These are phyloP conservation scores for Cephalopterus ornatus DNA, from an alignment of 2,113 vertebrate species.

Conservation along the genomic window DNA sequence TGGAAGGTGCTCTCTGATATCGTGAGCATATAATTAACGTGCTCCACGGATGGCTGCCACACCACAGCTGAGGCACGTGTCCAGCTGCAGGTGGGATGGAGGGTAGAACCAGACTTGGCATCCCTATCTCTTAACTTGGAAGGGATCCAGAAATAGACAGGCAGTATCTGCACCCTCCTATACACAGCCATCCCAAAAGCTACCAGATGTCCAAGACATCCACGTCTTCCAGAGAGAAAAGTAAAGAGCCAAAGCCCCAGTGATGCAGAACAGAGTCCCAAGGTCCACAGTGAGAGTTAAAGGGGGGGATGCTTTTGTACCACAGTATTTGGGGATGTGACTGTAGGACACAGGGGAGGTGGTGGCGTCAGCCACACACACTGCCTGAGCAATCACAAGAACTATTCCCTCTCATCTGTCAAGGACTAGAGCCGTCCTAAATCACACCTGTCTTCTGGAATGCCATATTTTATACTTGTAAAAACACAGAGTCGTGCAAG, in stretches of 20 bases:
- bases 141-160: neutral
- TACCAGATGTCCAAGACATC: neutral
- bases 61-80: neutral
- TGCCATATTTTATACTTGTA: neutral
- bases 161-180: slow-evolving; percentile 30
- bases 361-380: neutral
- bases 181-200: slow-evolving; percentile 35
- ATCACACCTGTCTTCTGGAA: slow-evolving; percentile 38
- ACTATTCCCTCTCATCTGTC: neutral
- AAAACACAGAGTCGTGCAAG: neutral
- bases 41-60: neutral
- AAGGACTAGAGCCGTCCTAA: neutral
- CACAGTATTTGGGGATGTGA: neutral
- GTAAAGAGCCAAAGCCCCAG: neutral
- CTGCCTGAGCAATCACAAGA: neutral
- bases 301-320: neutral
- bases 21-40: neutral
- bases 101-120: slow-evolving; percentile 36
- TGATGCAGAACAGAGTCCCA: neutral
- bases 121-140: neutral
- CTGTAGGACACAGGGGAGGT: neutral
- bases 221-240: neutral
- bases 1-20: neutral
- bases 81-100: slow-evolving; percentile 43
- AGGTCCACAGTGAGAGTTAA: fast-evolving